These are phyloP conservation scores for Diaphora mendica DNA, from an alignment of 2,888 invertebrate genomes.

Conservation along the genomic window DNA sequence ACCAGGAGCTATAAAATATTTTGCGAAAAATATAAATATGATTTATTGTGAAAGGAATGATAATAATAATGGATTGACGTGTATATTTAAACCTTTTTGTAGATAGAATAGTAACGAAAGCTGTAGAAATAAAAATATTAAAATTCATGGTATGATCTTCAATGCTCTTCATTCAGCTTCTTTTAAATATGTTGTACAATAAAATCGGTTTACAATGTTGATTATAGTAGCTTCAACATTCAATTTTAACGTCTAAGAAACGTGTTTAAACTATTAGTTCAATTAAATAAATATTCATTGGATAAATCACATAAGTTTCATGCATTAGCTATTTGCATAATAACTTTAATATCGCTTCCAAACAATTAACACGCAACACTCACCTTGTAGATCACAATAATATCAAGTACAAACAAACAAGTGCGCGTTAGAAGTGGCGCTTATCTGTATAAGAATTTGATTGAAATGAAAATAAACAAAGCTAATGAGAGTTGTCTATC, in stretches of 20 bases:
- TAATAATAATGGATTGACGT: constrained; percentile 65
- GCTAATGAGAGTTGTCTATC: constrained; percentile 76
- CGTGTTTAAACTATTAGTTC: not conserved
- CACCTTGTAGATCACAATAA: not conserved
- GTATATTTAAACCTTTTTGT: constrained; percentile 27
- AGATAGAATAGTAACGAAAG: not conserved
- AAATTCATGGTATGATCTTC: not conserved
- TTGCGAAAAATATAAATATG: constrained; percentile 71
- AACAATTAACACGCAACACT: not conserved
- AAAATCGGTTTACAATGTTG: not conserved
- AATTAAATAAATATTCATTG: not conserved
- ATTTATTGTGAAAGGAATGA: constrained; percentile 72
- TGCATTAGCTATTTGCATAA: not conserved
- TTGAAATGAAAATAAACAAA: constrained; percentile 77
- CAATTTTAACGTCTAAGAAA: not conserved
- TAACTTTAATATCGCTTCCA: not conserved
- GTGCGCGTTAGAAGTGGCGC: constrained; percentile 38
- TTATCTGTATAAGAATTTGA: constrained; percentile 57
- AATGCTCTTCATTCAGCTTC: not conserved
- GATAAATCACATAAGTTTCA: not conserved
- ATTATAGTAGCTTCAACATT: not conserved
- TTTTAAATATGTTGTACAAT: not conserved
- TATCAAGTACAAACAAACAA: not conserved
- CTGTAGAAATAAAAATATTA: not conserved
- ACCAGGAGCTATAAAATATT: constrained; percentile 72